phyloP scores from a whole-genome alignment of 1,140 invertebrate species.

The Tetramorium parvispinum region DNA sequence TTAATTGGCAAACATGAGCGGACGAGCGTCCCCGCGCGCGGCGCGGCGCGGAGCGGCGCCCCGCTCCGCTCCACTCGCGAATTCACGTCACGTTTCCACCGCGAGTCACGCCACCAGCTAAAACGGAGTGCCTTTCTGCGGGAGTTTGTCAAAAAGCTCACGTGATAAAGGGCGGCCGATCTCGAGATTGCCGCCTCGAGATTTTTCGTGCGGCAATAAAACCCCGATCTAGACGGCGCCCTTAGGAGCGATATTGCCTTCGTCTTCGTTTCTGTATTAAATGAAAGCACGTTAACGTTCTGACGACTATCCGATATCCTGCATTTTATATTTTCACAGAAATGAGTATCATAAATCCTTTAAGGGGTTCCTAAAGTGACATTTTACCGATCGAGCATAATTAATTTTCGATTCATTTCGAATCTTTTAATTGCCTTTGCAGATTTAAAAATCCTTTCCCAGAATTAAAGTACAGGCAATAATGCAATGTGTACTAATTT shows the following conservation, averaged over 20 bases:
- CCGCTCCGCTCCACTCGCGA: conserved; percentile 12
- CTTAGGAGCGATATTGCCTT: conserved; percentile 53
- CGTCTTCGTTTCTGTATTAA: conserved; percentile 36
- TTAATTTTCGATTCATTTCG: too few species aligned
- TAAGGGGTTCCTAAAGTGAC: too few species aligned
- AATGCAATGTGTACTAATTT: too few species aligned
- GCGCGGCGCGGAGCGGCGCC: neutral
- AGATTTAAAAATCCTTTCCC: too few species aligned
- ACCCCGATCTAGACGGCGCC: conserved; percentile 27
- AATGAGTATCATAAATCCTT: neutral
- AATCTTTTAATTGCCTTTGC: too few species aligned
- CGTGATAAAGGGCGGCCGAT: conserved; percentile 50
- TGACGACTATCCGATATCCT: neutral
- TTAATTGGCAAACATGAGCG: conserved; percentile 72
- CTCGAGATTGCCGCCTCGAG: conserved; percentile 55
- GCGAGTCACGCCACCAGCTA: conserved; percentile 35
- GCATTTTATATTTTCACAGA: conserved; percentile 11
- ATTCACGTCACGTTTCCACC: conserved; percentile 59
- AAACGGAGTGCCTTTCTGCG: conserved; percentile 42
- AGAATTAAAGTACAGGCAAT: too few species aligned
- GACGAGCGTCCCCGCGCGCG: neutral
- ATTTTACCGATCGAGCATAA: too few species aligned
- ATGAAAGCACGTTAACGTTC: conserved; percentile 15
- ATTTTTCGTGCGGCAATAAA: conserved; percentile 47
- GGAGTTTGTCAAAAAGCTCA: conserved; percentile 55